These are phyloP conservation scores for Scolopax rusticola DNA, from an alignment of 2,797 vertebrate species.

Conservation along the genomic window DNA sequence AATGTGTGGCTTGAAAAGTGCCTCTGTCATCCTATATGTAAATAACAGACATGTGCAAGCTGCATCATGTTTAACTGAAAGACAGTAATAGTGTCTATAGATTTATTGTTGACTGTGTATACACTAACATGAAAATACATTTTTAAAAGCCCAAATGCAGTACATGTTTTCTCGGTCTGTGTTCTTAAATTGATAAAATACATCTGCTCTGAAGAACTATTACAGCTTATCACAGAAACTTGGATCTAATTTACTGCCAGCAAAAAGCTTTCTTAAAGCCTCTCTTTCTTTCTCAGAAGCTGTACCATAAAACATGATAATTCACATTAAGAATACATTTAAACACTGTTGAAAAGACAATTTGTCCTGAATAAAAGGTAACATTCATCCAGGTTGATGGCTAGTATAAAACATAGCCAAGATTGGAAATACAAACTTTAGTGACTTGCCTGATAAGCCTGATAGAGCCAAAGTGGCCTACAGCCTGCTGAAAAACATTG, in stretches of 20 bases:
- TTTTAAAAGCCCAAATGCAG: neutral
- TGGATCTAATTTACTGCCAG: constrained; percentile 53
- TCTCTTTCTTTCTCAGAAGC: constrained; percentile 24
- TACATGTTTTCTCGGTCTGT: constrained; percentile 22
- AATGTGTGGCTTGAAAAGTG: neutral
- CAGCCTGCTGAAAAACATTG: neutral
- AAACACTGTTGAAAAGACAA: constrained; percentile 60
- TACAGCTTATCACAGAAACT: constrained; percentile 58
- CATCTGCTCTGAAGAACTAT: constrained; percentile 66
- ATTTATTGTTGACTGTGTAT: constrained; percentile 46
- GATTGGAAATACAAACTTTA: neutral
- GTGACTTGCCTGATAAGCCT: neutral
- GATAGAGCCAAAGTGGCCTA: neutral
- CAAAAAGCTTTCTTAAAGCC: constrained; percentile 47
- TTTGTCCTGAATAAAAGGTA: constrained; percentile 39
- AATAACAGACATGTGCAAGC: constrained; percentile 5
- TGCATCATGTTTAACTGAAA: neutral
- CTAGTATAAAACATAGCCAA: neutral
- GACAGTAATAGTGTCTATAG: neutral
- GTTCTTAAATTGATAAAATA: constrained; percentile 66
- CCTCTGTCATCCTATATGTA: neutral
- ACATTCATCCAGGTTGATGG: neutral
- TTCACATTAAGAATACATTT: constrained; percentile 52
- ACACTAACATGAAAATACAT: constrained; percentile 28
- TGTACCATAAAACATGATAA: constrained; percentile 46